Evolutionary conservation across 2,888 invertebrate species (phyloP), one percentile per base, ranked within the genome.

Genomic region (Ophion ellenae): DNA sequence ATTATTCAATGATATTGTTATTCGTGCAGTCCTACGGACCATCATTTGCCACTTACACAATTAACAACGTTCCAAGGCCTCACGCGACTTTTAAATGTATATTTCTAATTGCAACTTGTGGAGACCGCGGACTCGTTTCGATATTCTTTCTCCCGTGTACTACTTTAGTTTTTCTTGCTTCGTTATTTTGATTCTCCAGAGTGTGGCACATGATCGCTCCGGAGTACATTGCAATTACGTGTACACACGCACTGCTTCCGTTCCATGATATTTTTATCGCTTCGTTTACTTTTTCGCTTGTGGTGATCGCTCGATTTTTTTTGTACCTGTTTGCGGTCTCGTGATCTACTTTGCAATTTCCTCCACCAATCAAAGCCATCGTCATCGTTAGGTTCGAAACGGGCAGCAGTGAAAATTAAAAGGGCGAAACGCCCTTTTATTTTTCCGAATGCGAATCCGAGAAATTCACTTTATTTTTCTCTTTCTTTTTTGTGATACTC

Each of bases 21-120:
- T 32, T 47, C 59, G 20, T 11, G 20, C 28, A 69, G 5, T 59
- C 14, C 36, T 64, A 63, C 81, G 77, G 81, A 73, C 36, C 81
- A 61, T 64, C 59, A 36, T 24, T 84, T 61, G 77, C 81, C 67
- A 67, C 66, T 45, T 28, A 2, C 11, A 14, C 67, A 59, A 82
- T 63, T 59, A 40, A 74, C 20, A 61, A 74, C 40, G 66, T 63
- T 74, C 32, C 77, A 78, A 85, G 81, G 84, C 81, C 77, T 47
- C 47, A 47, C 47, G 59, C 47, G 75, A 78, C 67, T 79, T 83
- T 79, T 63, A 28, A 61, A 73, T 47, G 40, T 77, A 40, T 20
- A 47, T 36, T 14, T 77, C 6, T 40, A 77, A 59, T 36, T 57
- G 63, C 53, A 47, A 69, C 63, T 70, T 24, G 5, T 59, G 70